These are phyloP conservation scores for Carollia perspicillata DNA, from an alignment of 2,113 vertebrate species.

Conservation along the genomic window DNA sequence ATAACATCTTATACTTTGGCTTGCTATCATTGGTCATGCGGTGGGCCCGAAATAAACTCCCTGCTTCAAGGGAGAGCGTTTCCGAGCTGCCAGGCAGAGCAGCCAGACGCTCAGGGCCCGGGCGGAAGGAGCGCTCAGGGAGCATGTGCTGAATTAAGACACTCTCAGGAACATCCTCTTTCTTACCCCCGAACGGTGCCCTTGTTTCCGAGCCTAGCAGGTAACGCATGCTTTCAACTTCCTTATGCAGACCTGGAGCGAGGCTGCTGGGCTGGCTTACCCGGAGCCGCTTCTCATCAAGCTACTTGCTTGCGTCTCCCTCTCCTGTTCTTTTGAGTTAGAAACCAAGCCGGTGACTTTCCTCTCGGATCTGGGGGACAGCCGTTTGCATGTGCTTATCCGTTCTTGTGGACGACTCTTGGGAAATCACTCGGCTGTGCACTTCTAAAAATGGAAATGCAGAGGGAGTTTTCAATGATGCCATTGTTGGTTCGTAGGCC, in stretches of 20 bases:
- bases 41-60: constrained; percentile 88
- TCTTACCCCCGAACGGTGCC: constrained; percentile 36
- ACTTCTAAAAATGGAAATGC: not conserved
- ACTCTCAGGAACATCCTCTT: constrained; percentile 61
- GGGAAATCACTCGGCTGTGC: not conserved
- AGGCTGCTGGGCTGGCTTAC: not conserved
- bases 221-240: constrained; percentile 82
- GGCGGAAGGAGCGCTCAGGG: constrained; percentile 68
- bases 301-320: not conserved
- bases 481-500: not conserved
- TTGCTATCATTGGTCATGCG: constrained; percentile 84
- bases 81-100: constrained; percentile 81
- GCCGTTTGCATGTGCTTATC: not conserved
- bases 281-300: not conserved
- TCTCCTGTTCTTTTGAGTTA: not conserved
- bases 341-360: not conserved
- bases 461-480: not conserved
- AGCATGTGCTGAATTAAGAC: constrained; percentile 78
- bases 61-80: constrained; percentile 79
- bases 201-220: constrained; percentile 76
- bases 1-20: constrained; percentile 84
- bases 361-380: not conserved
- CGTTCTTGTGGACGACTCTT: not conserved
- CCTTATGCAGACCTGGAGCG: not conserved
- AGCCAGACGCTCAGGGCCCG: constrained; percentile 77